Base-by-base conservation (phyloP, 2,113 vertebrate genomes). In the Chloropsis hardwickii region DNA sequence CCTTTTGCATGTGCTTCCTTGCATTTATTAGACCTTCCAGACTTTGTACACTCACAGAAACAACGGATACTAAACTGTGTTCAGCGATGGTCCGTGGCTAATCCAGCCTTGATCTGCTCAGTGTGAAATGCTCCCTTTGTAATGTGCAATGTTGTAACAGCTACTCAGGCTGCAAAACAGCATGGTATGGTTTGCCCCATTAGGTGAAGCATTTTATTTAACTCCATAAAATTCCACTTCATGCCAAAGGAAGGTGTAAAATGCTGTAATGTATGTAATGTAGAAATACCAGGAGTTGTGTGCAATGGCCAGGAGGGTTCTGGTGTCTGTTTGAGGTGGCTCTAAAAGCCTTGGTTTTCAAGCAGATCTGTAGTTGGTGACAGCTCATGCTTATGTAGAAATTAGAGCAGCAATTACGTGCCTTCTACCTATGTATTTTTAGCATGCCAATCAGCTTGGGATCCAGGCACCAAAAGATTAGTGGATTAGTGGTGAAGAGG, bases 11-110 rank as follows among this genome's bases (percentile, higher is more conserved):
- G 27, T 10, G 2, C 29, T 67, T 70, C 9, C 25, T 28, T 64
- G 28, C 6, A 6, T 64, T 85, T 61, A 15, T 76, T 18, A 53
- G 18, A 31, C 25, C 23, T 92, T 28, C 8, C 60, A 70, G 69
- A 39, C 25, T 58, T n/a, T 23, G 5, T 44, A 15, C 4, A 1
- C 24, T 81, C 58, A 31, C 7, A 56, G 69, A 77, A 22, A 65
- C n/a, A 0, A 0, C 19, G 40, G 50, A 14, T 54, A 18, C 42
- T 57, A 1, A 67, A 62, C 18, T 12, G 3, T 19, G 10, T 45
- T 88, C n/a, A 27, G 45, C 54, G 65, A 0, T 27, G n/a, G 12
- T 53, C 54, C 0, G 0, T 92, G 71, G 37, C 81, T 87, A 44
- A 82, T 76, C 27, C 35, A 81, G 47, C 40, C 74, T 50, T 28